These are phyloP conservation scores for Hylomyscus alleni DNA, from an alignment of 2,797 vertebrate genomes.

Conservation along the genomic window DNA sequence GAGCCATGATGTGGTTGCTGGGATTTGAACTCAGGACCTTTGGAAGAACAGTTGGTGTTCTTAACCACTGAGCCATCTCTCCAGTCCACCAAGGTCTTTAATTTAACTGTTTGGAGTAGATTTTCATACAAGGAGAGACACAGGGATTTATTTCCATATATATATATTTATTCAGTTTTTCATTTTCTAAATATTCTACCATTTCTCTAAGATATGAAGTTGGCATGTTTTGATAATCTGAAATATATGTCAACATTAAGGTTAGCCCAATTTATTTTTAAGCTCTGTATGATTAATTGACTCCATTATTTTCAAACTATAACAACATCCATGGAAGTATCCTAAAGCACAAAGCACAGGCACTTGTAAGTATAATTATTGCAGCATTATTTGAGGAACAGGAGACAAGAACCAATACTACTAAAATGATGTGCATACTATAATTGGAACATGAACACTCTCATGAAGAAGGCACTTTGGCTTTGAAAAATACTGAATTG, in stretches of 20 bases:
- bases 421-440: not conserved
- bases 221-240: not conserved
- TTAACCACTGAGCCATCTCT: too few relatives aligned
- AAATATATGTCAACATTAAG: not conserved
- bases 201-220: not conserved
- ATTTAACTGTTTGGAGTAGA: not conserved
- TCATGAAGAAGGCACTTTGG: not conserved
- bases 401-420: not conserved
- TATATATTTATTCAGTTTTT: not conserved
- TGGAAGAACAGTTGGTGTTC: too few relatives aligned
- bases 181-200: not conserved
- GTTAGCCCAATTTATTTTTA: not conserved
- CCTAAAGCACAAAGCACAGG: not conserved
- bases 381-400: not conserved
- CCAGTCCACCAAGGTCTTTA: not conserved
- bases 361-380: not conserved
- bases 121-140: not conserved
- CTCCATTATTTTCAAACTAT: not conserved
- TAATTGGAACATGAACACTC: too few relatives aligned
- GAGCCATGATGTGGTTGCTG: too few relatives aligned
- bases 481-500: not conserved
- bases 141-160: not conserved
- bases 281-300: not conserved
- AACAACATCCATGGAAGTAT: not conserved
- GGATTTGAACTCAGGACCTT: too few relatives aligned